Base-by-base conservation (phyloP, 2,113 vertebrate species). In the Hiodon tergisus region DNA sequence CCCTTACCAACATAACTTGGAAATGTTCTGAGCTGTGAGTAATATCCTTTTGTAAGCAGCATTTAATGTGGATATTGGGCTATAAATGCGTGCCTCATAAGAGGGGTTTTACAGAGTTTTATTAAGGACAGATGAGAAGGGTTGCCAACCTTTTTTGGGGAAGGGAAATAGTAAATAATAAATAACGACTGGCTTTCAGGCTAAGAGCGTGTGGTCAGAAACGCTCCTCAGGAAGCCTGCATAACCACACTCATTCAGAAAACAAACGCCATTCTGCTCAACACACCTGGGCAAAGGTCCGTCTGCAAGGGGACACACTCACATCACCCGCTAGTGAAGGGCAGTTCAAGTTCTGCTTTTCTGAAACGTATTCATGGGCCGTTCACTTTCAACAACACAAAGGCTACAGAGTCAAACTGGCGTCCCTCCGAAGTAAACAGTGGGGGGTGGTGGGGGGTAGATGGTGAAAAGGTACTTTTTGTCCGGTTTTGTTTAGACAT, bases 111-210 rank as follows among this genome's bases (percentile, higher is more conserved):
- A 54, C 46, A 13, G 68, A 52, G 47, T 60, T 52, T 76, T 68
- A 53, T 51, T 47, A 50, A 53, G 59, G 67, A 69, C 31, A 63
- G 59, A 1, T 48, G 55, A 10, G 5, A 4, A 14, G 67, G 6
- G 11, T 4, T 47, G 14, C 59, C 68, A 71, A 59, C 59, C 14
- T 63, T 16, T 17, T 14, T 6, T 52, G 71, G 59, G 11, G 60
- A 76, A 53, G 14, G 47, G 67, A 70, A 60, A 53, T 17, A 63
- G 51, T n/a, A 66, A 48, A 71, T 57, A 70, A 70, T 58, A 65
- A 71, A 65, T 76, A 65, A 71, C 60, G 60, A 17, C 9, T 11
- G 16, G 52, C 5, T 61, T 65, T 50, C 54, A 5, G 17, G 17
- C 16, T n/a, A 58, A 14, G 17, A 6, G 17, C 52, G 14, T 9